These are phyloP conservation scores for Callorhinus ursinus DNA, from an alignment of 2,113 vertebrate species.

Conservation along the genomic window DNA sequence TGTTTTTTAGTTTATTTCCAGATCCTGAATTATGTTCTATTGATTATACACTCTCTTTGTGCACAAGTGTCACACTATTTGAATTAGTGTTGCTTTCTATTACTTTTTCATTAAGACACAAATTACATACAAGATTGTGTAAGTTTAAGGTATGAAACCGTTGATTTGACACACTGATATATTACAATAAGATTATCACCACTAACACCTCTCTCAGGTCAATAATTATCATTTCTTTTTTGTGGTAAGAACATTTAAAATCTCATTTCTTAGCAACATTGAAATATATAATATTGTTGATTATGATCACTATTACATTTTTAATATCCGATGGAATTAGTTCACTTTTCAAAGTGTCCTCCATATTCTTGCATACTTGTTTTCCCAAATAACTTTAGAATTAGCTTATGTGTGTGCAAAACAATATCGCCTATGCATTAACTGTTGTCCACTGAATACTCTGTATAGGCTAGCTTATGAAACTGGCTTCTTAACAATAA, in stretches of 20 bases:
- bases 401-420: neutral
- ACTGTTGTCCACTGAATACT: neutral
- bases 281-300: neutral
- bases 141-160: neutral
- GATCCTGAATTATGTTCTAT: neutral
- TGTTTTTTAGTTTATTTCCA: neutral
- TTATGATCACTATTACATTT: neutral
- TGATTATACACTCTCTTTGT: neutral
- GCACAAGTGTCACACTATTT: neutral
- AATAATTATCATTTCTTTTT: neutral
- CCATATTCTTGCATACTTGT: neutral
- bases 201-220: neutral
- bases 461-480: neutral
- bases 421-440: accelerated
- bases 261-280: neutral
- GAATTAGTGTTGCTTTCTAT: neutral
- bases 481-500: neutral
- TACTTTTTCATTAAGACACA: neutral
- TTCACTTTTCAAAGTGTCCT: neutral
- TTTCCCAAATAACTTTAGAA: neutral
- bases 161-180: neutral
- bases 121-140: neutral
- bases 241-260: neutral
- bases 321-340: neutral
- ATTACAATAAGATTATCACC: neutral